Evolutionary conservation across 2,113 vertebrate genomes (phyloP), one percentile per base, ranked within the genome.

Genomic region (Lontra canadensis): DNA sequence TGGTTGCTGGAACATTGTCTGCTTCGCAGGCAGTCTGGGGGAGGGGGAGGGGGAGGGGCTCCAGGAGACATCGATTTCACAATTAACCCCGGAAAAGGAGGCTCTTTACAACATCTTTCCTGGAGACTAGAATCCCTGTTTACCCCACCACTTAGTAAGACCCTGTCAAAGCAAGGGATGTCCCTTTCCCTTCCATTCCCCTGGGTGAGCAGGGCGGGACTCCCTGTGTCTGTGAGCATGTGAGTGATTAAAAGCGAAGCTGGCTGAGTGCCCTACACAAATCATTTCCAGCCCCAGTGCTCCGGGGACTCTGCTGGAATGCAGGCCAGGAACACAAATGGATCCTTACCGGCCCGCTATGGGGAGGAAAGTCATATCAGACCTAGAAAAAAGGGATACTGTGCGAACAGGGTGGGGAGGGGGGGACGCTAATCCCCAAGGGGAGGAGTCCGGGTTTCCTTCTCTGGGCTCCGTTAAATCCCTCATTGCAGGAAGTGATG

Each of bases 231-330:
- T 94, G 63, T 44, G 94, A 95, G 61, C 23, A 44, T 93, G 90
- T 74, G 63, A 96, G 26, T 95, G 94, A 97, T 97, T 97, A 97
- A 96, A 96, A 95, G 71, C 7, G 71, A 95, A 36, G 84, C 84
- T 97, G 97, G 97, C 95, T 2, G 0, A 61, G 13, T 87, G 92
- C 90, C 95, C 80, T 63, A 65, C 39, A 55, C 85, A 98, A 95
- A 97, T 92, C 90, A 92, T 67, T 96, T 96, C 97, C 97, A 97
- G 97, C 74, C 81, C 31, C 17, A 34, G 91, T 21, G 52, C 96
- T 42, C 0, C 1, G 71, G 69, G 88, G 95, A 87, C 83, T 81
- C 69, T 90, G 80, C 55, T n/a, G 57, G 49, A 92, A 95, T 88
- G 74, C 47, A 42, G 74, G 23, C n/a, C 44, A 34, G 59, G 63